Conservation (phyloP, 2,113 vertebrate genomes). For the Phodopus roborovskii region DNA sequence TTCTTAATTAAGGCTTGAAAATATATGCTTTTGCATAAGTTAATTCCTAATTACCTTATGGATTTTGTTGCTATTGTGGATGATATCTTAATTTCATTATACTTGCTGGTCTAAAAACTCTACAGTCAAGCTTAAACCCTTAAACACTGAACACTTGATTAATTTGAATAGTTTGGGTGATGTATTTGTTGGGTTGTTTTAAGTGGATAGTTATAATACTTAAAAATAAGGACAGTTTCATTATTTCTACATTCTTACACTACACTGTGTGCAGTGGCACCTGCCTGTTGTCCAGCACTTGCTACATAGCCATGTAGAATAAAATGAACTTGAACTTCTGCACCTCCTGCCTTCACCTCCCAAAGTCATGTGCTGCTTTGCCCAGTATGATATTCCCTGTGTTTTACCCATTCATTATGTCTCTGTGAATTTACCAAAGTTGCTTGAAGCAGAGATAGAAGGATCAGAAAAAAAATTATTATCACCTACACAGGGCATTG, state of each 20-base stretch:
- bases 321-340: neutral
- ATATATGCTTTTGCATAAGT: neutral
- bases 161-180: neutral
- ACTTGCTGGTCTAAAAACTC: neutral
- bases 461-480: neutral
- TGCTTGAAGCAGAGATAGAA: neutral
- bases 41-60: neutral
- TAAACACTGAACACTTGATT: neutral
- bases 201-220: neutral
- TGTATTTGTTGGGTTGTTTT: neutral
- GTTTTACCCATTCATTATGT: neutral
- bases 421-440: neutral
- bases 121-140: neutral
- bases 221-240: neutral
- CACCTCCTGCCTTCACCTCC: neutral
- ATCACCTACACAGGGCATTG: neutral
- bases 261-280: neutral
- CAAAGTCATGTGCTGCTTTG: neutral
- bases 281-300: neutral
- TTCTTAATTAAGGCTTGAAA: constrained; percentile 25
- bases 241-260: neutral
- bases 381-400: neutral
- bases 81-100: neutral
- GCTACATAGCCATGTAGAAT: neutral
- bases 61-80: constrained; percentile 9